Evolutionary conservation across 2,797 vertebrate genomes (phyloP), one percentile per base, ranked within the genome.

Genomic region (Manis pentadactyla): DNA sequence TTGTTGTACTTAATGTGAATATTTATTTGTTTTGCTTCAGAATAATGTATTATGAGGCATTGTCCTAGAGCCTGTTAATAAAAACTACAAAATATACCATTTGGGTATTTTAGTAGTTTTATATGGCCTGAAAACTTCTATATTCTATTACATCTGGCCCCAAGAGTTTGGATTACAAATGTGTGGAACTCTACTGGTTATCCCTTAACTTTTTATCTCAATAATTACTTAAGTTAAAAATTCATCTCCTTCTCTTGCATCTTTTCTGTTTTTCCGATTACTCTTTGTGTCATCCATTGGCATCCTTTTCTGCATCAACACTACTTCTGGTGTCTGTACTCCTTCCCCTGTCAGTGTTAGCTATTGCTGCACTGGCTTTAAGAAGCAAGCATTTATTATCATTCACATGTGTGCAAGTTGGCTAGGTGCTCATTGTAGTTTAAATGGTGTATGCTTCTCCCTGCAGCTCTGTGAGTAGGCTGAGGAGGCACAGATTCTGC

Each of bases 21-120:
- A 93, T 82, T 25, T 27, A 78, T 55, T 83, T 39, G n/a, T 82
- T 94, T 92, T 82, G 4, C 2, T 92, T 87, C 14, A 82, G 29
- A 82, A 55, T 37, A 37, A 82, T 57, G 1, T 77, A 68, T 57
- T 34, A 25, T 37, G n/a, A 86, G 2, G 4, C 18, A 68, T n/a
- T 84, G 5, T 64, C 39, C 37, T 53, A 17, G 18, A 90, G 69
- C 4, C 4, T 79, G 1, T 7, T 85, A 6, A 74, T n/a, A 25
- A 93, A 66, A 37, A 5, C 2, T 82, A 17, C 0, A 29, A 82
- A 83, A 86, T 79, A 81, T 46, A 61, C 0, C 4, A 29, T n/a
- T 13, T 34, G 34, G 27, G 1, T 8, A 53, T 18, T 74, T 19
- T 78, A 69, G 39, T 49, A 66, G 25, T 12, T 49, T 25, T 68